Evolutionary conservation across 64 coral and sea anemone species (phyloP), one percentile per base, ranked within the genome.

Genomic region (Stylophora pistillata): DNA sequence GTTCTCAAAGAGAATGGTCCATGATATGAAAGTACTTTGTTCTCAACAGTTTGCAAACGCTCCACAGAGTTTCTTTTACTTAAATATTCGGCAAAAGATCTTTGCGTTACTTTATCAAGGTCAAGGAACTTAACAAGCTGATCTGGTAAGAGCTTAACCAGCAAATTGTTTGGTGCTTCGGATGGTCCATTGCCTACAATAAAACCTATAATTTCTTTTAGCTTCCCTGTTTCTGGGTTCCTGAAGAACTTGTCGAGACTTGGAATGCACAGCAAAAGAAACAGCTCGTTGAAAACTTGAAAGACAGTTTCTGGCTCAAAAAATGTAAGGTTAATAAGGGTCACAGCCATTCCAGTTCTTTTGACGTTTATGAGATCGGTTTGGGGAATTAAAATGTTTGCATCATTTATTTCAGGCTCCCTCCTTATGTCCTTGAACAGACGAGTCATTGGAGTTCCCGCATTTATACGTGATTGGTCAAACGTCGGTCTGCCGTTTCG

Each of bases 131-230:
- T 69, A 47, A 77, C 20, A 23, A 92, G 68, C 14, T 82, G 33
- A 41, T 77, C 81, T 33, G 86, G 61, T 12, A 56, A 78, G 58
- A 92, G 37, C 52, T 92, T 68, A 18, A 85, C 75, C 37, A 86
- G 17, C 16, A 63, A 28, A 65, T 62, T 91, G 14, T 56, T 58
- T 15, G 89, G 89, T 17, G 29, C 71, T 59, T 92, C 82, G 61
- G 82, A 66, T 41, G 84, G 59, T 9, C 90, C 90, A 66, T 87
- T 92, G 16, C 86, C 90, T 5, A 92, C 90, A 30, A 86, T 77
- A n/a, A 90, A 89, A 33, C 57, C 76, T 13, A 79, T 66, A 1
- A 68, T 79, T 55, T 70, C 52, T 10, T 89, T 89, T 21, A 79
- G 34, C 29, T 60, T 53, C 9, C 74, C 75, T 15, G 87, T 79